Evolutionary conservation across 1,140 invertebrate species (phyloP).

Genomic region (Metopolophium dirhodum): DNA sequence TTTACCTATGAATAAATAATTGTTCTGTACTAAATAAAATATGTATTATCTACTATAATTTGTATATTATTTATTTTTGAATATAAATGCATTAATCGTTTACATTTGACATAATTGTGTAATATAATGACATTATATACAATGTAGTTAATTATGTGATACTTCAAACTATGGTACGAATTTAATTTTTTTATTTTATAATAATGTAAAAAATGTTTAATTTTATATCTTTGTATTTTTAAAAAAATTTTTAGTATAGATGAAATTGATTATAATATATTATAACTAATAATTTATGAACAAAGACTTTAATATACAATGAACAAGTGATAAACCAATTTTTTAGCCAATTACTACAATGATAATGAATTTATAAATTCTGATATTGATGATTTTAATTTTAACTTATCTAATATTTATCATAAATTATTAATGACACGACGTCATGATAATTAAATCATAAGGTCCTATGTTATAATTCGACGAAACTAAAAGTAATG

Average conservation of each 20-base stretch:
- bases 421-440: background rate
- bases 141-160: background rate
- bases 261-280: background rate
- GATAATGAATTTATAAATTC: background rate
- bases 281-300: background rate
- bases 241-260: background rate
- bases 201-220: background rate
- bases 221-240: background rate
- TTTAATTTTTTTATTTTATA: background rate
- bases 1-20: conserved; percentile 46
- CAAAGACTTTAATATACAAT: background rate
- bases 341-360: background rate
- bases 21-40: background rate
- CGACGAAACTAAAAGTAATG: background rate
- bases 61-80: background rate
- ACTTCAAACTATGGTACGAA: background rate
- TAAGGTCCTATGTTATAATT: background rate
- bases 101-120: background rate
- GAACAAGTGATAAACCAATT: background rate
- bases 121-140: background rate
- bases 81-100: background rate
- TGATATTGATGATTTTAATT: background rate
- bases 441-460: background rate
- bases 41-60: background rate
- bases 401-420: background rate